Evolutionary conservation across 2,113 vertebrate genomes (phyloP).

Genomic region (Terrapene triunguis): DNA sequence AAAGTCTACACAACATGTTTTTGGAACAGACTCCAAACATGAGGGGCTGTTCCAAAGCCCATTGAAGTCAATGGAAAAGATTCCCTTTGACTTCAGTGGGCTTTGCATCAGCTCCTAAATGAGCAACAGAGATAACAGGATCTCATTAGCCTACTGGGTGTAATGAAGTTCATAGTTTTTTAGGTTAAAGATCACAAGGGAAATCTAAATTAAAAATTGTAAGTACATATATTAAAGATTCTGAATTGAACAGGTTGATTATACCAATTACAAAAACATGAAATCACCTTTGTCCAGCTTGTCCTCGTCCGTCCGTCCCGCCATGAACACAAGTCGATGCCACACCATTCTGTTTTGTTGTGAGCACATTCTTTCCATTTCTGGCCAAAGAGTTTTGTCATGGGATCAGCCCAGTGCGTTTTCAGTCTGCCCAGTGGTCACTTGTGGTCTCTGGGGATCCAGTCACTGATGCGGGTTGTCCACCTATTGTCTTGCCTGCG

Average conservation of each 20-base stretch:
- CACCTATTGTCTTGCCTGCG: no score
- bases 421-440: no score
- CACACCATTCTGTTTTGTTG: no score
- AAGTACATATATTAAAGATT: neutral
- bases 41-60: rapidly evolving
- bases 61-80: neutral
- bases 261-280: neutral
- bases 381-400: no score
- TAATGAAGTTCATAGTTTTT: neutral
- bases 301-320: no score
- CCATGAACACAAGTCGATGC: no score
- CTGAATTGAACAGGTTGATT: neutral
- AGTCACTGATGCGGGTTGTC: no score
- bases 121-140: neutral
- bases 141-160: neutral
- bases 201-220: neutral
- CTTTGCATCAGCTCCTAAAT: neutral
- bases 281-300: no score
- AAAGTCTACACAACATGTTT: rapidly evolving
- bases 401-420: no score
- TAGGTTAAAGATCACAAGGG: neutral
- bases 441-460: no score
- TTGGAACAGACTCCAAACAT: rapidly evolving
- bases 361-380: no score
- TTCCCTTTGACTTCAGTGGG: rapidly evolving